Conservation (phyloP, 2,888 invertebrate genomes). For the Drosophila tripunctata region DNA sequence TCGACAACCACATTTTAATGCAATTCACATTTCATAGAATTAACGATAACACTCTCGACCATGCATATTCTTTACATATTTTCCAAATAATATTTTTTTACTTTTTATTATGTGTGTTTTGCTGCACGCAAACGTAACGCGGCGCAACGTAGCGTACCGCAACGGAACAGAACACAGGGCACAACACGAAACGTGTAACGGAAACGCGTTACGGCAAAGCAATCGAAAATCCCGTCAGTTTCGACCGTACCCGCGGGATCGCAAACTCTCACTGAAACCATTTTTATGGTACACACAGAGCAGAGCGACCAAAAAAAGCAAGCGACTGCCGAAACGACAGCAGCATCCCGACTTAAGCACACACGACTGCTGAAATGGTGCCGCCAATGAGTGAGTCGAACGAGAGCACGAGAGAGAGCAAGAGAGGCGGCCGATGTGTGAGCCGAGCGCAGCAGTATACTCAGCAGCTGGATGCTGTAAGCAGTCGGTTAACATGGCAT, state of each 20-base stretch:
- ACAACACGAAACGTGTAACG: constrained; percentile 33
- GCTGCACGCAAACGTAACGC: constrained; percentile 22
- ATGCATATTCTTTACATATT: constrained; percentile 28
- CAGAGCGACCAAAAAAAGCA: constrained; percentile 47
- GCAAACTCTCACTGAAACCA: constrained; percentile 84
- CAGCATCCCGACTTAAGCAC: constrained; percentile 59
- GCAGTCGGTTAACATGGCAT: not conserved
- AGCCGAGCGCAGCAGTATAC: constrained; percentile 49
- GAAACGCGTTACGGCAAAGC: constrained; percentile 38
- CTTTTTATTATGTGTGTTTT: not conserved
- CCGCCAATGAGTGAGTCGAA: constrained; percentile 52
- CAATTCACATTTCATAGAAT: constrained; percentile 47
- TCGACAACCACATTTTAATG: constrained; percentile 39
- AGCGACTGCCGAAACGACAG: constrained; percentile 28
- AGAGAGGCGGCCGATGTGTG: constrained; percentile 36
- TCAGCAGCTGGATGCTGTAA: constrained; percentile 37
- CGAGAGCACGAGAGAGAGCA: no score
- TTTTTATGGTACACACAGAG: constrained; percentile 83
- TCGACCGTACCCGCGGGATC: constrained; percentile 85
- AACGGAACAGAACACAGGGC: constrained; percentile 23
- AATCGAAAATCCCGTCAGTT: constrained; percentile 75
- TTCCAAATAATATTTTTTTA: constrained; percentile 25
- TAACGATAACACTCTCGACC: constrained; percentile 21
- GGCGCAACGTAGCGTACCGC: constrained; percentile 15
- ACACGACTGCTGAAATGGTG: constrained; percentile 17